phyloP scores from a whole-genome alignment of 2,797 vertebrate genomes.

The Peromyscus aztecus region DNA sequence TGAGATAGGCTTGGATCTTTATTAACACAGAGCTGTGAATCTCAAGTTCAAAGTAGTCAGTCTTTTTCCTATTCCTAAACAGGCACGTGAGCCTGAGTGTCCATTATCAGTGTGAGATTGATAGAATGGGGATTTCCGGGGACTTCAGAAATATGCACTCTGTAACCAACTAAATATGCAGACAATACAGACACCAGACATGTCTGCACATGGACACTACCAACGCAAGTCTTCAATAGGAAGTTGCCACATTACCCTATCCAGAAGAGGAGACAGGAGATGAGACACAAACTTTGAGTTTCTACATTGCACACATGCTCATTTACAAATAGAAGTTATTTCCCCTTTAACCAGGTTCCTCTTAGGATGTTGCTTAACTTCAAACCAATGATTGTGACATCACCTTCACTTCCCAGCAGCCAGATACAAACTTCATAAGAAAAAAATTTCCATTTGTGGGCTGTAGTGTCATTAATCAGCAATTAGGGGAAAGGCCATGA shows the following conservation, averaged over 20 bases:
- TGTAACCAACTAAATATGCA: background rate
- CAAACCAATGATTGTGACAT: constrained; percentile 74
- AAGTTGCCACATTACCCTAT: background rate
- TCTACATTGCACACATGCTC: constrained; percentile 35
- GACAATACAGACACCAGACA: background rate
- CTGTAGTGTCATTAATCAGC: constrained; percentile 42
- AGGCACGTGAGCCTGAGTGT: background rate
- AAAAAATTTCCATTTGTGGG: constrained; percentile 58
- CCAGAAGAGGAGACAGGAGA: constrained; percentile 30
- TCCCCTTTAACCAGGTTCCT: constrained; percentile 79
- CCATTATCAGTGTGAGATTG: background rate
- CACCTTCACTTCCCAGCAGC: constrained; percentile 73
- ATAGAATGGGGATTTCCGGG: background rate
- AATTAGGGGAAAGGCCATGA: constrained; percentile 42
- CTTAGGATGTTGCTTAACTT: constrained; percentile 76
- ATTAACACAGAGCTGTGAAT: constrained; percentile 25
- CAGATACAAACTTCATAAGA: constrained; percentile 57
- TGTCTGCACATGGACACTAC: background rate
- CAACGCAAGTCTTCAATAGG: background rate
- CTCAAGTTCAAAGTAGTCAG: constrained; percentile 24
- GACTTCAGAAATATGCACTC: background rate
- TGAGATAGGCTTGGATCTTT: constrained; percentile 23
- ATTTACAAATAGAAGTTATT: constrained; percentile 68
- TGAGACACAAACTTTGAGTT: constrained; percentile 17
- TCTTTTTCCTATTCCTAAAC: constrained; percentile 38